Evolutionary conservation across 1,140 invertebrate species (phyloP).

Genomic region (Propsilocerus akamusi): DNA sequence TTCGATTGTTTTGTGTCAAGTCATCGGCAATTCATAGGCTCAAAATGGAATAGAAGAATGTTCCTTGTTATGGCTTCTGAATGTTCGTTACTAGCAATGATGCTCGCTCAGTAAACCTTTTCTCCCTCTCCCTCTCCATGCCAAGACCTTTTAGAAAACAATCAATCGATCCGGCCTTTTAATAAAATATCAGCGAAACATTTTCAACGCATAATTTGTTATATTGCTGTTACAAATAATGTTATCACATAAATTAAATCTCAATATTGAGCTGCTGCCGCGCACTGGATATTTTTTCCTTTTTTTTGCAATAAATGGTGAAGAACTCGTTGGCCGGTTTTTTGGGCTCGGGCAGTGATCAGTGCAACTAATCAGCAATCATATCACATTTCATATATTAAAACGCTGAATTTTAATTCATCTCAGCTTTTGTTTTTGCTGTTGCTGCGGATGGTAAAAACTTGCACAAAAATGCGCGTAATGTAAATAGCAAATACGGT

Average conservation of each 20-base stretch:
- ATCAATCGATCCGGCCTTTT: too few relatives aligned
- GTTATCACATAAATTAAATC: slow-evolving; percentile 2
- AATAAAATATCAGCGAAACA: too few relatives aligned
- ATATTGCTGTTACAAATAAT: not conserved
- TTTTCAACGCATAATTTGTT: not conserved
- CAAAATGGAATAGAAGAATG: too few relatives aligned
- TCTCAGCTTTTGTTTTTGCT: not conserved
- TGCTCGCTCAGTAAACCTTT: too few relatives aligned
- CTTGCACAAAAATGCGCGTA: too few relatives aligned
- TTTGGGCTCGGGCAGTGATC: not conserved
- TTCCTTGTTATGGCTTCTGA: too few relatives aligned
- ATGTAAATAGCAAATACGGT: too few relatives aligned
- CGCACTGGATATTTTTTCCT: too few relatives aligned
- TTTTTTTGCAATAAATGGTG: not conserved
- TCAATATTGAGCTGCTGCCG: not conserved
- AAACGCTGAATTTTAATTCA: not conserved
- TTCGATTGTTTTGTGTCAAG: not conserved
- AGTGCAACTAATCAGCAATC: not conserved
- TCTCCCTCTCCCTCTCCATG: too few relatives aligned
- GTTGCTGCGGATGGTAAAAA: too few relatives aligned
- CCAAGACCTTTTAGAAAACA: too few relatives aligned
- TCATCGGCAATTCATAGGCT: not conserved
- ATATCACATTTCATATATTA: not conserved
- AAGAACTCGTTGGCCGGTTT: not conserved
- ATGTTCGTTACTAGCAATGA: too few relatives aligned